These are phyloP conservation scores for Ceratina calcarata DNA, from an alignment of 1,140 invertebrate genomes.

Conservation along the genomic window DNA sequence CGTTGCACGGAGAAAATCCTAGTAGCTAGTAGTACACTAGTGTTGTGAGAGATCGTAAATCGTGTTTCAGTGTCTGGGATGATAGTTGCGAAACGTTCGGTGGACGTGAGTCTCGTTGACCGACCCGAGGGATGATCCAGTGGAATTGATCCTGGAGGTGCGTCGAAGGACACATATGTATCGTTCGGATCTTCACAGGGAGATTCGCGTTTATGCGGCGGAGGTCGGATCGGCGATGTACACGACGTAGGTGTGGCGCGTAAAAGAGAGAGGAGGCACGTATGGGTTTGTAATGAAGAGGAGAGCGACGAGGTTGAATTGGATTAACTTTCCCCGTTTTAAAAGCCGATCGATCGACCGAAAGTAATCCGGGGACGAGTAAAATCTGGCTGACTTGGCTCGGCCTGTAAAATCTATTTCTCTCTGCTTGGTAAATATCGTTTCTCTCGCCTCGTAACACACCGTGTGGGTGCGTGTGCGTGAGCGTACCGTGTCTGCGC, in stretches of 20 bases:
- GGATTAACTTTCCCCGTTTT: slow-evolving; percentile 36
- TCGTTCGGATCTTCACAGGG: too few species aligned
- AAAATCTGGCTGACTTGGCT: too few species aligned
- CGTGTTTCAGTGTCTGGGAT: not conserved
- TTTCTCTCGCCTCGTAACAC: too few species aligned
- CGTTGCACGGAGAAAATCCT: slow-evolving; percentile 7
- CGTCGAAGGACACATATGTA: not conserved
- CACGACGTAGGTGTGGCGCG: slow-evolving; percentile 60
- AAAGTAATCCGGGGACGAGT: too few species aligned
- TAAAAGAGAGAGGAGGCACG: slow-evolving; percentile 54
- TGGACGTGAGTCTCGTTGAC: not conserved
- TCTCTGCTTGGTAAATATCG: too few species aligned
- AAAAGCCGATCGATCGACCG: too few species aligned
- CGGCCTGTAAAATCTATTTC: too few species aligned
- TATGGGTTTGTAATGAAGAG: slow-evolving; percentile 24
- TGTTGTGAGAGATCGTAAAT: slow-evolving; percentile 2
- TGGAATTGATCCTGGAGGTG: not conserved
- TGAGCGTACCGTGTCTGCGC: slow-evolving; percentile 65
- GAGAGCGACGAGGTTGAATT: too few species aligned
- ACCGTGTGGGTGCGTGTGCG: too few species aligned
- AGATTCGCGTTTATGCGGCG: not conserved
- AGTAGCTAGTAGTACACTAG: not conserved
- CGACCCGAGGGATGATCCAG: not conserved
- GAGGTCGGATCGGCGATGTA: slow-evolving; percentile 47
- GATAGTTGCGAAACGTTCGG: slow-evolving; percentile 19